Percentiles rank a stretch among this genome's conserved stretches.
phyloP scores from a whole-genome alignment of 2,797 vertebrate species.

The Sebastes iracundus region DNA sequence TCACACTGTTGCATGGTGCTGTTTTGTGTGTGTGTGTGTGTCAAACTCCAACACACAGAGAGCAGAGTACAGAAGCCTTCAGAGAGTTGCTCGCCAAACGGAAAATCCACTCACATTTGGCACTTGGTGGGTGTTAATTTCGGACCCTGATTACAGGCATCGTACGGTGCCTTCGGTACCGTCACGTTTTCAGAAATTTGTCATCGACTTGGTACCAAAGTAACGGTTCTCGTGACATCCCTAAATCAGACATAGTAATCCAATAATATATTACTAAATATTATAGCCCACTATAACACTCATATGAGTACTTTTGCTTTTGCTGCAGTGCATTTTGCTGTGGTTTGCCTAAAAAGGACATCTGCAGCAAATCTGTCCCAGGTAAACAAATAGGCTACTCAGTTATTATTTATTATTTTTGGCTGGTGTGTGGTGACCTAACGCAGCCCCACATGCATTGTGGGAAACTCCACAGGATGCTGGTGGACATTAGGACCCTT shows the following conservation, averaged over 20 bases:
- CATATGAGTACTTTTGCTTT: neutral
- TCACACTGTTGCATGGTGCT: too few species aligned
- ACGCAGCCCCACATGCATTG: neutral
- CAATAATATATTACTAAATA: neutral
- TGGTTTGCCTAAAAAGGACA: neutral
- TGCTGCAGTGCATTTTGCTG: neutral
- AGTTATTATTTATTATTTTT: neutral
- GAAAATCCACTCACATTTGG: too few species aligned
- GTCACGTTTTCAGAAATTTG: too few species aligned
- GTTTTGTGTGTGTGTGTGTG: too few species aligned
- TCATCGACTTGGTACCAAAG: too few species aligned
- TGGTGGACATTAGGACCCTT: rapidly evolving
- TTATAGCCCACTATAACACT: neutral
- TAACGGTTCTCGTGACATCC: too few species aligned
- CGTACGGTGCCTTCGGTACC: too few species aligned
- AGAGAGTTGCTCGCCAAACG: too few species aligned
- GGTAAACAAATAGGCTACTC: neutral
- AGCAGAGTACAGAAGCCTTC: too few species aligned
- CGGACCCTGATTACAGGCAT: too few species aligned
- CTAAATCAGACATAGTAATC: neutral
- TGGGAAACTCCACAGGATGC: conserved; percentile 9
- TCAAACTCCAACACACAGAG: too few species aligned
- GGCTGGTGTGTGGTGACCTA: neutral
- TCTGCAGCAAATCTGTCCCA: neutral
- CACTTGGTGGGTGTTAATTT: too few species aligned